Evolutionary conservation across 2,888 invertebrate genomes (phyloP).

Genomic region (Campoplex nolae): DNA sequence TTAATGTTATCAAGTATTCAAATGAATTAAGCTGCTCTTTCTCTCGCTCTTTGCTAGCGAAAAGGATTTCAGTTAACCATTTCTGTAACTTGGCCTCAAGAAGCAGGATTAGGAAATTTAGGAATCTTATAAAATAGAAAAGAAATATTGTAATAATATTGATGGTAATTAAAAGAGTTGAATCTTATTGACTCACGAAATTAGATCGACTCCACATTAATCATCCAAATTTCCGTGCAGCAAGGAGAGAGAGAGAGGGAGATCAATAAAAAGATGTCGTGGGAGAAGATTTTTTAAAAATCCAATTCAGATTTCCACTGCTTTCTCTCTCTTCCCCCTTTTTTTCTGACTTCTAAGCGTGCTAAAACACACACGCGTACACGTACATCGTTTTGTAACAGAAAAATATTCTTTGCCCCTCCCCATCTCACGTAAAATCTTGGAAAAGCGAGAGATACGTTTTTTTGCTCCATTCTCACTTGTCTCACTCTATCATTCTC

Average conservation of each 20-base stretch:
- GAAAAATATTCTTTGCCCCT: constrained; percentile 25
- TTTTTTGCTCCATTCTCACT: not conserved
- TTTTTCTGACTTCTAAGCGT: not conserved
- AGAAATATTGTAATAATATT: not conserved
- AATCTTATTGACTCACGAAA: not conserved
- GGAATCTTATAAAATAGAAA: not conserved
- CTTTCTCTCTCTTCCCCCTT: constrained; percentile 27
- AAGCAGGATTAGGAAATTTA: not conserved
- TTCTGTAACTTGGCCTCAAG: constrained; percentile 40
- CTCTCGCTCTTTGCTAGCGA: constrained; percentile 17
- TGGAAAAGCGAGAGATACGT: constrained; percentile 15
- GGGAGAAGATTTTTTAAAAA: not conserved
- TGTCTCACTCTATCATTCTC: constrained; percentile 14
- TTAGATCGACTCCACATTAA: too few relatives aligned
- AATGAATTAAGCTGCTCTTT: constrained; percentile 61
- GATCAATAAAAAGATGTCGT: not conserved
- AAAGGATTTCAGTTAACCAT: constrained; percentile 51
- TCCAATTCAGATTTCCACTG: constrained; percentile 33
- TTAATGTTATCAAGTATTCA: constrained; percentile 63
- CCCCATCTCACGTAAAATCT: constrained; percentile 40
- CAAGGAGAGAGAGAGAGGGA: not conserved
- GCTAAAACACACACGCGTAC: not conserved
- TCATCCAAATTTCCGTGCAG: not conserved
- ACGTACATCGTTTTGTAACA: not conserved
- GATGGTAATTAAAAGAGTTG: not conserved